A percentile compares a stretch with the other conserved stretches of the same genome.
These are phyloP conservation scores for Gorsachius magnificus DNA, from an alignment of 2,797 vertebrate species.

Conservation along the genomic window DNA sequence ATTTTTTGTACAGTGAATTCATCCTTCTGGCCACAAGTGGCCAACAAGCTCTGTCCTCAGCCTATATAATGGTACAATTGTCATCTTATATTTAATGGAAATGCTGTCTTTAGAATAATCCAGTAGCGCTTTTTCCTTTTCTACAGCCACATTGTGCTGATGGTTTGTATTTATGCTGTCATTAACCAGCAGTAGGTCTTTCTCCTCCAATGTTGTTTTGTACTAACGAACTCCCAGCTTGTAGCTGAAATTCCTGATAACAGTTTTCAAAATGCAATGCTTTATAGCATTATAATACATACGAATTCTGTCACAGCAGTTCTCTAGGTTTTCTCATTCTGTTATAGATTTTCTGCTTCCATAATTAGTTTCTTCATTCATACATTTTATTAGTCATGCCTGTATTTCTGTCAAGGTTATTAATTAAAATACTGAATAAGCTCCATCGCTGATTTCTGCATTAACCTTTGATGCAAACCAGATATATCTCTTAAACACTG, in stretches of 20 bases:
- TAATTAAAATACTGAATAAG: constrained; percentile 12
- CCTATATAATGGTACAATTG: neutral
- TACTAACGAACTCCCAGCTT: neutral
- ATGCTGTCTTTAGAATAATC: neutral
- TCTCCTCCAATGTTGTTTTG: neutral
- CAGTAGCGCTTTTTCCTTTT: neutral
- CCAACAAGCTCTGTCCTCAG: neutral
- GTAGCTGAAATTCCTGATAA: neutral
- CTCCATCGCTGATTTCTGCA: neutral
- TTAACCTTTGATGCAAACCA: neutral
- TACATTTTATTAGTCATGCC: constrained; percentile 20
- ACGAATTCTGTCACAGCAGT: neutral
- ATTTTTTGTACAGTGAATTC: neutral
- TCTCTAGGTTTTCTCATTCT: neutral
- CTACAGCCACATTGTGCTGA: neutral
- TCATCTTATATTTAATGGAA: neutral
- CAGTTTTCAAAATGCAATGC: neutral
- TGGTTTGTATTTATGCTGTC: neutral
- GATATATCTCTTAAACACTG: neutral
- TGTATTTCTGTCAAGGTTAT: neutral
- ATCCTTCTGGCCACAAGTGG: neutral
- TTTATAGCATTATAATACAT: neutral
- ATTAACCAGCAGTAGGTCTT: neutral
- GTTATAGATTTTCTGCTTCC: neutral
- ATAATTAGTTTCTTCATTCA: neutral